Conservation (phyloP, 2,113 vertebrate genomes). For the Microtus montanus region DNA sequence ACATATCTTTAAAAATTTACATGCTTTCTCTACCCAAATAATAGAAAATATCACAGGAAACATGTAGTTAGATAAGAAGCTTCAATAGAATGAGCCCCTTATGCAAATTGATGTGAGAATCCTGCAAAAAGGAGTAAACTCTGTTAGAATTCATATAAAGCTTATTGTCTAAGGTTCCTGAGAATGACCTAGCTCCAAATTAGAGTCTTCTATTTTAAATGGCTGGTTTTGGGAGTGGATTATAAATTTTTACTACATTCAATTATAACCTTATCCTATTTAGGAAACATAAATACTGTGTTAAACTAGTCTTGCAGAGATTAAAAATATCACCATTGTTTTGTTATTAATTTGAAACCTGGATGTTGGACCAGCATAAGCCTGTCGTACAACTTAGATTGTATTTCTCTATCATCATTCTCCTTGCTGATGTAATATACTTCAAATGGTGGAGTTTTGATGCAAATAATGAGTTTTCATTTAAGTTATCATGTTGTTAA, state of each 20-base stretch:
- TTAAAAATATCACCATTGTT: not conserved
- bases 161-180: constrained; percentile 39
- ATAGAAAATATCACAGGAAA: constrained; percentile 56
- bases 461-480: constrained; percentile 18
- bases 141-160: constrained; percentile 68
- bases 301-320: not conserved
- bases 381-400: not conserved
- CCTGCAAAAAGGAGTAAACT: constrained; percentile 34
- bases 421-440: not conserved
- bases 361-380: not conserved
- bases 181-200: constrained; percentile 62
- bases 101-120: constrained; percentile 13
- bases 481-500: constrained; percentile 23
- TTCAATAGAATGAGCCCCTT: constrained; percentile 33
- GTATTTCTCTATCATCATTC: constrained; percentile 32
- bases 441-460: not conserved
- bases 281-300: not conserved
- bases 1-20: constrained; percentile 63
- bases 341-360: constrained; percentile 60
- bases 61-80: constrained; percentile 52
- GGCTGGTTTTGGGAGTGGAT: constrained; percentile 43
- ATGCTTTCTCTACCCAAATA: constrained; percentile 61
- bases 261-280: constrained; percentile 16
- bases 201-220: constrained; percentile 55
- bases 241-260: constrained; percentile 26